These are phyloP conservation scores for Psylliodes chrysocephalus DNA, from an alignment of 2,888 invertebrate species.

Conservation along the genomic window DNA sequence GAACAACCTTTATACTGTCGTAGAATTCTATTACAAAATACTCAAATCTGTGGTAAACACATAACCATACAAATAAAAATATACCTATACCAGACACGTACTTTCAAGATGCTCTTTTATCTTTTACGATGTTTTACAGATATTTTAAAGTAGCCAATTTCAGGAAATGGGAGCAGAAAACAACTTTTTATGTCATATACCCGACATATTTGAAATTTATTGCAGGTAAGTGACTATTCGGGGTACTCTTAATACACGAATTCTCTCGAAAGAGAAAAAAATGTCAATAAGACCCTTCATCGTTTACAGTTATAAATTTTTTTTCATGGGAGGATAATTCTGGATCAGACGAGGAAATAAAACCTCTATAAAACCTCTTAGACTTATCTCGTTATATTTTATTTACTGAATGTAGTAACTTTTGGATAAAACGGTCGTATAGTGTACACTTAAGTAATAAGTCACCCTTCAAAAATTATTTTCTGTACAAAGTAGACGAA, in stretches of 20 bases:
- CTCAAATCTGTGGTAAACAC: too few species aligned
- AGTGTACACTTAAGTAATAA: constrained; percentile 9
- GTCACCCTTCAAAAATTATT: too few species aligned
- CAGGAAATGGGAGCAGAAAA: constrained; percentile 5
- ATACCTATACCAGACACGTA: too few species aligned
- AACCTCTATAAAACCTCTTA: constrained; percentile 27
- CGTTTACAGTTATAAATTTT: constrained; percentile 19
- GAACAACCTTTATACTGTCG: too few species aligned
- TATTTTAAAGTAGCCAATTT: constrained; percentile 14
- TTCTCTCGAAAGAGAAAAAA: constrained; percentile 10
- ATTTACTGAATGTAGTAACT: constrained; percentile 18
- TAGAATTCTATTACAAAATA: too few species aligned
- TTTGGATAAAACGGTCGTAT: constrained; percentile 12
- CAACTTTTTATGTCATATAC: constrained; percentile 16
- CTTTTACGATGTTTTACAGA: not conserved
- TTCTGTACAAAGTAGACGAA: too few species aligned
- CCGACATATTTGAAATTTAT: constrained; percentile 11
- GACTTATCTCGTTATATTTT: constrained; percentile 14
- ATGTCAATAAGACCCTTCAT: constrained; percentile 15
- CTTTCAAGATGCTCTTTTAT: too few species aligned
- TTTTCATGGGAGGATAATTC: constrained; percentile 13
- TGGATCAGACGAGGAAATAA: constrained; percentile 8
- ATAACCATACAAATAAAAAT: too few species aligned
- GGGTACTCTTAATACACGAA: constrained; percentile 9
- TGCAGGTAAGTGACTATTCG: constrained; percentile 20